Conservation (phyloP, 2,113 vertebrate species). For the Hylia prasina region DNA sequence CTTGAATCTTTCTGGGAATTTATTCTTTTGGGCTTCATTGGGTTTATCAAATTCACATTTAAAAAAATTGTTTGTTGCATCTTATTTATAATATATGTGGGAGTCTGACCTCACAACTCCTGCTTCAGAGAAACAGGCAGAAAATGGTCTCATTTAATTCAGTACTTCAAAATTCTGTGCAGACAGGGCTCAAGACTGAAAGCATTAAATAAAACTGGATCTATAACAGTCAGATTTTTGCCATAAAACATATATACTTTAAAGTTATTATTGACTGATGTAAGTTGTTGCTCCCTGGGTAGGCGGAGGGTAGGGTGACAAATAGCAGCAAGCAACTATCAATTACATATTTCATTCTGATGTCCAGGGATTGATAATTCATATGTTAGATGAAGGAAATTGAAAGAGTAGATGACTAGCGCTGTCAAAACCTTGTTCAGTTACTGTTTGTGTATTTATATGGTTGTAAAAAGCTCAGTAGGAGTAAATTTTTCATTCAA, state of each 20-base stretch:
- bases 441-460: neutral
- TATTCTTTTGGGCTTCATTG: neutral
- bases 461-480: neutral
- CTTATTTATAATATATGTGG: neutral
- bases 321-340: neutral
- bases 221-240: neutral
- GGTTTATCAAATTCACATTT: neutral
- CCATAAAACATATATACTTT: neutral
- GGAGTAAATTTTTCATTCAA: neutral
- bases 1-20: neutral
- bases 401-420: neutral
- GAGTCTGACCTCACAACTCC: neutral
- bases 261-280: neutral
- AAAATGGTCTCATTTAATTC: neutral
- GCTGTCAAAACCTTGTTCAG: neutral
- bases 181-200: neutral
- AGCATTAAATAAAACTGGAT: neutral
- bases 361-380: neutral
- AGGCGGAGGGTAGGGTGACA: neutral
- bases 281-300: neutral
- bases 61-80: neutral
- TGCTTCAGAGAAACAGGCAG: neutral
- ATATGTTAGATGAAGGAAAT: neutral
- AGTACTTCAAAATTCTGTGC: neutral
- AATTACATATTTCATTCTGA: neutral